phyloP scores from a whole-genome alignment of 2,113 vertebrate genomes.

The Archocentrus centrarchus region DNA sequence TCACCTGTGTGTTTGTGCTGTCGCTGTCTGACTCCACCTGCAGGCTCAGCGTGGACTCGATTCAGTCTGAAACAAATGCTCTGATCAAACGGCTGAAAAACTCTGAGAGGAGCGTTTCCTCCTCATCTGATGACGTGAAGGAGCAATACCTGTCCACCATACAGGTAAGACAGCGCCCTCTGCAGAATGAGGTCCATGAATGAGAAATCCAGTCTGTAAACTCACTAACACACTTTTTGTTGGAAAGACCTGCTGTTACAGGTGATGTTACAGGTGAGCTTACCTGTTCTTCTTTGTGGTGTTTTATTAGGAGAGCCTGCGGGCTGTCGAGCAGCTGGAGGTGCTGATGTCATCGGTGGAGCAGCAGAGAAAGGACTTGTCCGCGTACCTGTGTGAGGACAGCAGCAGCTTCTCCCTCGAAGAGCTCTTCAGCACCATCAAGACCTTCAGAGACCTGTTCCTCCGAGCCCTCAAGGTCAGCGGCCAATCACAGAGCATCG shows the following conservation, averaged over 20 bases:
- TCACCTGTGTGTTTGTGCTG: neutral
- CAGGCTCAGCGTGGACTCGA: constrained; percentile 87
- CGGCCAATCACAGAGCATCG: neutral
- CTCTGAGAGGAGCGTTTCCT: constrained; percentile 73
- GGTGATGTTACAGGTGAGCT: neutral
- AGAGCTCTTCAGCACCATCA: constrained; percentile 87
- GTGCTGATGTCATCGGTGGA: constrained; percentile 81
- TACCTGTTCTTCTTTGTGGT: constrained; percentile 14
- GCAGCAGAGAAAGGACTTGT: constrained; percentile 81
- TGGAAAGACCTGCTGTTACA: neutral
- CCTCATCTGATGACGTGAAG: constrained; percentile 77
- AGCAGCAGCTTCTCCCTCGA: constrained; percentile 84
- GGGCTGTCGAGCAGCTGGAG: constrained; percentile 79
- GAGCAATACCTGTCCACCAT: constrained; percentile 78
- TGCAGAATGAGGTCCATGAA: neutral
- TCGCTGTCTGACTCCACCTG: neutral
- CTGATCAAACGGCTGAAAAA: constrained; percentile 84
- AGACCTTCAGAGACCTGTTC: constrained; percentile 88
- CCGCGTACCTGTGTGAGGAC: constrained; percentile 90
- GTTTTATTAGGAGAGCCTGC: constrained; percentile 78
- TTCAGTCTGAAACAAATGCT: constrained; percentile 77
- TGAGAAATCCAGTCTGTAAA: neutral
- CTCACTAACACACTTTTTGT: neutral
- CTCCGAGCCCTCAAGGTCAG: constrained; percentile 86
- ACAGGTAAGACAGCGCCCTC: constrained; percentile 18